Conservation (phyloP, 2,797 vertebrate genomes). For the Avahi laniger region DNA sequence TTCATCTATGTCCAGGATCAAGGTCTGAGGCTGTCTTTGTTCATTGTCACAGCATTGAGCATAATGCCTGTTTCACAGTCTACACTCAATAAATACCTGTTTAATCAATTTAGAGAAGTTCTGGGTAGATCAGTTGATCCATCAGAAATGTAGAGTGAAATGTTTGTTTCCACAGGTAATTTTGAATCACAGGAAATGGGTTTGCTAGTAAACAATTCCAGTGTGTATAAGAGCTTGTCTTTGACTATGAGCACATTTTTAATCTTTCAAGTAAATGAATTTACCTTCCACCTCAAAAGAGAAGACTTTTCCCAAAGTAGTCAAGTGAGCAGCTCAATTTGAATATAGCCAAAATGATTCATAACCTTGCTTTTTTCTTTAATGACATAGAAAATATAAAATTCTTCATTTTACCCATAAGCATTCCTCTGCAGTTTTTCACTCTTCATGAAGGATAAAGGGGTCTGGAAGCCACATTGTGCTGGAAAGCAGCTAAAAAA, state of each 20-base stretch:
- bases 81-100: not conserved
- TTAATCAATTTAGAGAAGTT: not conserved
- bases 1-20: not conserved
- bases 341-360: not conserved
- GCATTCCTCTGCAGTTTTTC: not conserved
- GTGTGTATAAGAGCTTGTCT: not conserved
- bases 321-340: not conserved
- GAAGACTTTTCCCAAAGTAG: not conserved
- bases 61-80: not conserved
- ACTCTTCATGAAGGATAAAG: not conserved
- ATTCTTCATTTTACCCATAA: not conserved
- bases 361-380: not conserved
- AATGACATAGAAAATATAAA: not conserved
- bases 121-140: not conserved
- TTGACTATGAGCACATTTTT: not conserved
- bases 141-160: not conserved
- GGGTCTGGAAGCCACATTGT: not conserved
- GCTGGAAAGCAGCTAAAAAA: not conserved
- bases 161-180: not conserved
- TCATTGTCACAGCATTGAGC: not conserved
- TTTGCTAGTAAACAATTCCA: not conserved
- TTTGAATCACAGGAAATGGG: not conserved
- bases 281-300: not conserved
- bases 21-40: not conserved
- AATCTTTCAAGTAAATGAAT: not conserved